A percentile compares a stretch with the other conserved stretches of the same genome.
These are phyloP conservation scores for Paedocypris sp. DNA, from an alignment of 2,113 vertebrate species.

Conservation along the genomic window DNA sequence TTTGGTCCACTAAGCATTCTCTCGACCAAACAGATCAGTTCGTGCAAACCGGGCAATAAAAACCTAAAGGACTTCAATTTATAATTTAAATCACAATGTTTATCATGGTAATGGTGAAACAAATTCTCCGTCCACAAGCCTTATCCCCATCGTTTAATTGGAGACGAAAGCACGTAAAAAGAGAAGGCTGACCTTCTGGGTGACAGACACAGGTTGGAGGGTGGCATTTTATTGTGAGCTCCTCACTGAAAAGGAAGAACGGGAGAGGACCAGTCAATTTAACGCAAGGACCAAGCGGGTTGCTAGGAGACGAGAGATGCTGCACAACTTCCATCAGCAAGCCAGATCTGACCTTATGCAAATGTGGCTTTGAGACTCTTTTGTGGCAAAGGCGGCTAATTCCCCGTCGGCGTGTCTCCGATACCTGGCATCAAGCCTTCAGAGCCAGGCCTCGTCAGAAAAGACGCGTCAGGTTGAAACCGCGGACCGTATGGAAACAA, in stretches of 20 bases:
- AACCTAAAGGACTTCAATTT: too few relatives aligned
- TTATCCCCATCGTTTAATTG: slow-evolving; percentile 69
- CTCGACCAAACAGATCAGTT: background rate
- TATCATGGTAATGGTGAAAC: too few relatives aligned
- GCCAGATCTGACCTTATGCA: slow-evolving; percentile 94
- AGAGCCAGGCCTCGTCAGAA: slow-evolving; percentile 59
- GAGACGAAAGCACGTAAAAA: slow-evolving; percentile 59
- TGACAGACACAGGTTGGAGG: slow-evolving; percentile 85
- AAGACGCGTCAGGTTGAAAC: slow-evolving; percentile 8
- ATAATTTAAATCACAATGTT: too few relatives aligned
- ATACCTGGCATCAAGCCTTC: slow-evolving; percentile 85
- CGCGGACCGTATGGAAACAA: slow-evolving; percentile 4
- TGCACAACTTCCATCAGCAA: slow-evolving; percentile 92
- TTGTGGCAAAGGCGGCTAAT: slow-evolving; percentile 77
- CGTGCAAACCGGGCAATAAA: too few relatives aligned
- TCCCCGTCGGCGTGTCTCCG: slow-evolving; percentile 76
- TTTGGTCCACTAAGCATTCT: background rate
- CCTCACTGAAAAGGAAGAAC: slow-evolving; percentile 88
- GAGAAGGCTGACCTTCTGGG: slow-evolving; percentile 75
- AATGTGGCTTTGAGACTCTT: slow-evolving; percentile 82
- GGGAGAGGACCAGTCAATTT: slow-evolving; percentile 89
- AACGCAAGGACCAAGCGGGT: slow-evolving; percentile 83
- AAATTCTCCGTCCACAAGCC: too few relatives aligned
- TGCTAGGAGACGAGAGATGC: slow-evolving; percentile 98
- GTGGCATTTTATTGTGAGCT: slow-evolving; percentile 94